A percentile compares a stretch with the other conserved stretches of the same genome.
phyloP scores from a whole-genome alignment of 2,797 vertebrate species.

The Cynodonichthys magdalenae region DNA sequence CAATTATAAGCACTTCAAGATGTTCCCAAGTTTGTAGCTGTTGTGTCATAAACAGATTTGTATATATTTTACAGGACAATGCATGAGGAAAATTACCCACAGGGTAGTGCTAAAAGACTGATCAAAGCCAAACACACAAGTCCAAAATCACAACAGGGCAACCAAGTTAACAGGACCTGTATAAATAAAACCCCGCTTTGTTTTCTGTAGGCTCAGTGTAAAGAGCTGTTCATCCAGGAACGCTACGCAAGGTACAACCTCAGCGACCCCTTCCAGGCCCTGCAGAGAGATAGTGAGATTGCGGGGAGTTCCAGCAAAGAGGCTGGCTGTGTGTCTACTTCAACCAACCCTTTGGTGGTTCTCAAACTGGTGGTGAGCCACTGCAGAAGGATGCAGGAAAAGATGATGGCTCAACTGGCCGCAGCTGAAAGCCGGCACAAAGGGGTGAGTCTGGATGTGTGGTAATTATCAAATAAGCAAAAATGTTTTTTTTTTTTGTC shows the following conservation, averaged over 20 bases:
- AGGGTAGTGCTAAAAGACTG: not conserved
- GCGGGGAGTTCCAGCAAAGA: constrained; percentile 81
- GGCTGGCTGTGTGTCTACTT: constrained; percentile 77
- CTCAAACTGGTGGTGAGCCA: constrained; percentile 95
- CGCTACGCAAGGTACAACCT: constrained; percentile 94
- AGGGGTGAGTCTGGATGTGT: constrained; percentile 79
- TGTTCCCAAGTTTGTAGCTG: no score
- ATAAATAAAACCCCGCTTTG: constrained; percentile 1
- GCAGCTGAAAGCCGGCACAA: constrained; percentile 93
- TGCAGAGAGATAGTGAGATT: constrained; percentile 92
- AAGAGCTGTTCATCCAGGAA: constrained; percentile 91
- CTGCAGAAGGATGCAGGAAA: constrained; percentile 96
- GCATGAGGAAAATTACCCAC: not conserved
- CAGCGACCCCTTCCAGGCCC: constrained; percentile 92
- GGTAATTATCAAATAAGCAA: not conserved
- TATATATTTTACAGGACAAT: not conserved
- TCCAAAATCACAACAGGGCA: not conserved
- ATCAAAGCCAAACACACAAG: constrained; percentile 1
- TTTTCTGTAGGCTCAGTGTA: constrained; percentile 85
- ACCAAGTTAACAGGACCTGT: not conserved
- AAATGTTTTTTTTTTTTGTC: not conserved
- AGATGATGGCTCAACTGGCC: constrained; percentile 93
- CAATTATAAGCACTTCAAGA: not conserved
- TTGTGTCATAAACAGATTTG: not conserved
- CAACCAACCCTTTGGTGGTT: constrained; percentile 88